phyloP scores from a whole-genome alignment of 2,797 vertebrate genomes.

The Mus caroli region DNA sequence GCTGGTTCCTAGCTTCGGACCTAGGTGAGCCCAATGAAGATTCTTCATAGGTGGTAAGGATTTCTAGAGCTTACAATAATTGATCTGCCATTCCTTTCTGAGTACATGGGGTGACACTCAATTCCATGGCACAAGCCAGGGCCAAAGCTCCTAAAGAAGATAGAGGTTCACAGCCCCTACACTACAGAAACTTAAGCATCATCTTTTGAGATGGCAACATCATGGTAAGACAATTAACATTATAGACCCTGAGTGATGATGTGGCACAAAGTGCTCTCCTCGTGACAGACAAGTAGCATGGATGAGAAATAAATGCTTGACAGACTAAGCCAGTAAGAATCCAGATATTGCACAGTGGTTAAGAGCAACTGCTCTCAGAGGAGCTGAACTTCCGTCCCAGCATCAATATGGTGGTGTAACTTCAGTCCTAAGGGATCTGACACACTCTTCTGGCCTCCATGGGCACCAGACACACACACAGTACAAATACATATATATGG shows the following conservation, averaged over 20 bases:
- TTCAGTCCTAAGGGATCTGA: not conserved
- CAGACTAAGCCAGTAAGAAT: conserved; percentile 43
- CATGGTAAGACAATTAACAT: not conserved
- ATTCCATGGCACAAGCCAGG: not conserved
- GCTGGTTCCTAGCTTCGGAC: conserved; percentile 6
- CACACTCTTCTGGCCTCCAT: not conserved
- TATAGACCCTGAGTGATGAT: not conserved
- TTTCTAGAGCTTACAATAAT: not conserved
- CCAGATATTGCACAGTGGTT: not conserved
- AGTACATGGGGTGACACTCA: not conserved
- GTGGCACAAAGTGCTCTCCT: not conserved
- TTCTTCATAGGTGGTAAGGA: not conserved
- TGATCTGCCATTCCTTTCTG: not conserved
- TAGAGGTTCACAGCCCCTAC: not conserved
- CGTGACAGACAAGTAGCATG: not conserved
- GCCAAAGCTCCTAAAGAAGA: conserved; percentile 21
- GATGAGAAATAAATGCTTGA: conserved; percentile 29
- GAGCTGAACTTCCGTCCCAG: not conserved
- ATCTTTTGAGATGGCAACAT: conserved; percentile 11
- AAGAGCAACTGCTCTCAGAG: not conserved
- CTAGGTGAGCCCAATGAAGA: not conserved
- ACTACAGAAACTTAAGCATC: not conserved
- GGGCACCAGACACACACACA: not conserved
- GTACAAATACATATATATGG: not conserved
- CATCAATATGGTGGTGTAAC: not conserved